phyloP scores from a whole-genome alignment of 2,888 invertebrate genomes.

The Hydriomena furcata region DNA sequence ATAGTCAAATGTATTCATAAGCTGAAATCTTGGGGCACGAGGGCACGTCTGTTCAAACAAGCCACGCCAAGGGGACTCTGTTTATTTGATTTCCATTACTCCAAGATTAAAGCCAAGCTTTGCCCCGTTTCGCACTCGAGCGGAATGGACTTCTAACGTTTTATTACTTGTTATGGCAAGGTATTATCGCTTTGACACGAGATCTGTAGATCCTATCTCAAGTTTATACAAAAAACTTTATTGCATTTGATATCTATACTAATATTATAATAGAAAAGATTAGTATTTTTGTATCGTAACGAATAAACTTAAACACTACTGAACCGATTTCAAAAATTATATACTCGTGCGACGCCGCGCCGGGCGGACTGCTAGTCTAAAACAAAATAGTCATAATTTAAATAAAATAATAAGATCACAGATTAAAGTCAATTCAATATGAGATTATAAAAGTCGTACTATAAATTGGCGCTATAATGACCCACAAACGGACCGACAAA shows the following conservation, averaged over 20 bases:
- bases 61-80: slow-evolving; percentile 40
- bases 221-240: no score
- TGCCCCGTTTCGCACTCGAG: slow-evolving; percentile 25
- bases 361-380: no score
- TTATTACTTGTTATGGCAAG: slow-evolving; percentile 19
- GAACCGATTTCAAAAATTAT: no score
- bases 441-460: no score
- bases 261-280: no score
- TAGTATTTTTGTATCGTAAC: no score
- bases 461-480: neutral
- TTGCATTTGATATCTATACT: no score
- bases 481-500: slow-evolving; percentile 2
- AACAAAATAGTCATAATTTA: no score
- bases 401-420: no score
- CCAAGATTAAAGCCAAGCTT: slow-evolving; percentile 51
- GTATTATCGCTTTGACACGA: neutral
- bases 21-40: slow-evolving; percentile 15
- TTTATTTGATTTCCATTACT: slow-evolving; percentile 62
- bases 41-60: slow-evolving; percentile 43
- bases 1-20: slow-evolving; percentile 31
- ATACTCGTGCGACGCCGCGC: no score
- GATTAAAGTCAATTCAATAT: no score
- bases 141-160: slow-evolving; percentile 18
- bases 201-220: neutral
- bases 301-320: no score